These are phyloP conservation scores for Montipora capitata DNA, from an alignment of 92 coral and sea anemone genomes.

Conservation along the genomic window DNA sequence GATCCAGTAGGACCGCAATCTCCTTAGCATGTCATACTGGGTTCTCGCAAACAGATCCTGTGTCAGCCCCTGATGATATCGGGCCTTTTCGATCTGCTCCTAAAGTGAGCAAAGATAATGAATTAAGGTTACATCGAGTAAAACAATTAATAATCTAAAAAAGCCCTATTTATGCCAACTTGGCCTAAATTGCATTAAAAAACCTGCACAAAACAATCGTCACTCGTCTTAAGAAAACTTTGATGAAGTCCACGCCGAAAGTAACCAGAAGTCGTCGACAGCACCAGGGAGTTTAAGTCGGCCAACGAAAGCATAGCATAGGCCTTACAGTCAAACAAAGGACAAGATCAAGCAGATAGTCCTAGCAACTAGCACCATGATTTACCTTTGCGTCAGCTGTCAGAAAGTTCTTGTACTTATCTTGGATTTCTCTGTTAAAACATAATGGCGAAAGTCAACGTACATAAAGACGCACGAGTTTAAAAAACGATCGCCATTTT, in stretches of 20 bases:
- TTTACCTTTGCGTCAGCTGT: slow-evolving; percentile 94
- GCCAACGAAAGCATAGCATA: too few species aligned
- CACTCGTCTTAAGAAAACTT: too few species aligned
- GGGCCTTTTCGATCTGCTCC: slow-evolving; percentile 95
- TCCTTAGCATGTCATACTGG: slow-evolving; percentile 93
- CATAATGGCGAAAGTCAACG: neutral
- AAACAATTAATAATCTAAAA: too few species aligned
- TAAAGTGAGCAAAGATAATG: slow-evolving; percentile 8
- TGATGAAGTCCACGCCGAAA: too few species aligned
- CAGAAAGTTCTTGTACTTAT: slow-evolving; percentile 91
- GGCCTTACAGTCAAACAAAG: too few species aligned
- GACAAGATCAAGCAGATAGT: too few species aligned
- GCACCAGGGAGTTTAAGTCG: too few species aligned
- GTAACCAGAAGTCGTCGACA: too few species aligned
- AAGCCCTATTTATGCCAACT: neutral
- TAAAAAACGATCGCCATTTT: too few species aligned
- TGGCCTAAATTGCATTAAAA: neutral
- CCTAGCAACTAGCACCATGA: too few species aligned
- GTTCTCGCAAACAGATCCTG: slow-evolving; percentile 96
- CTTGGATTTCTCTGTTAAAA: slow-evolving; percentile 85
- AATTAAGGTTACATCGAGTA: too few species aligned
- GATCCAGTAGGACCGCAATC: slow-evolving; percentile 97
- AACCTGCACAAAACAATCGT: too few species aligned
- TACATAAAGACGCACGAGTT: neutral
- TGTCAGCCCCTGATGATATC: slow-evolving; percentile 90